Conservation (phyloP, 2,888 invertebrate genomes). For the Sepioteuthis lessoniana region DNA sequence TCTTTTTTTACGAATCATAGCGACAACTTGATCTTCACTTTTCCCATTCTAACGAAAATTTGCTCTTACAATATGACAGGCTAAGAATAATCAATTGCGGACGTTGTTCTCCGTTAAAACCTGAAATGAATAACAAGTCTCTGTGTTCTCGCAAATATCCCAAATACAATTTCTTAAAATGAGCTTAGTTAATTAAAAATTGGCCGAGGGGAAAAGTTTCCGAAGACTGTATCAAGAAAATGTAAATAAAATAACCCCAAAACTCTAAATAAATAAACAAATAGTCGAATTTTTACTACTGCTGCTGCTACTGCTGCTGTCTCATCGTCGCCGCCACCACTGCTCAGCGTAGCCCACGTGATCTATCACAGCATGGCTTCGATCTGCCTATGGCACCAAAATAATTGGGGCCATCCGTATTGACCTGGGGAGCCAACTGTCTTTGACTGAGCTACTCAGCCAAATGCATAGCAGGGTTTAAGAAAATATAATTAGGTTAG, state of each 20-base stretch:
- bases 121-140: neutral
- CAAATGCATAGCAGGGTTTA: neutral
- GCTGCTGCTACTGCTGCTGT: neutral
- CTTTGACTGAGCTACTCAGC: neutral
- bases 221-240: neutral
- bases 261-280: neutral
- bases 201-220: neutral
- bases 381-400: neutral
- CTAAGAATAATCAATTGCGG: neutral
- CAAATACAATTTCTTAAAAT: neutral
- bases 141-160: neutral
- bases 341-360: neutral
- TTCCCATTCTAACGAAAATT: neutral
- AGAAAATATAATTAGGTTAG: neutral
- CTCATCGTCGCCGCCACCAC: no score
- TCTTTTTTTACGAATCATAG: no score
- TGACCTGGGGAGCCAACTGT: neutral
- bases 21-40: no score
- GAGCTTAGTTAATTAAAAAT: neutral
- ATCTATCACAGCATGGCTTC: neutral
- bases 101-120: neutral
- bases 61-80: neutral
- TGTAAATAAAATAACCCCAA: neutral
- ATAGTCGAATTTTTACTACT: neutral
- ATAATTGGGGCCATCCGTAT: constrained; percentile 23